Evolutionary conservation across 2,888 invertebrate genomes (phyloP), one percentile per base, ranked within the genome.

Genomic region (Chloroclysta siterata): DNA sequence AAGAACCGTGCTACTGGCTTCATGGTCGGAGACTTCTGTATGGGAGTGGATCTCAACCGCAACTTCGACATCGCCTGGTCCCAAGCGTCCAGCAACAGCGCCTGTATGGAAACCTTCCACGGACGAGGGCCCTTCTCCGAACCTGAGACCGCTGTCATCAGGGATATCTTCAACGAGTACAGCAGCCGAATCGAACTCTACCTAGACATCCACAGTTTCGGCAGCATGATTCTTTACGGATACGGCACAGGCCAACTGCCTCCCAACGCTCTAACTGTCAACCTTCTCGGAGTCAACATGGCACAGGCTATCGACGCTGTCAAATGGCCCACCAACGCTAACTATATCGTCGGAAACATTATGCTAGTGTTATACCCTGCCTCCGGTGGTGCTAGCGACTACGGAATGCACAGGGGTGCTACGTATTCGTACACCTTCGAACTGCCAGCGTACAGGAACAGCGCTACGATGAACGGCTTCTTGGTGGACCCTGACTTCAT

Each of bases 41-140:
- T 76, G 1, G 97, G 97, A 1, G 94, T 94, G 0, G 97, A 97
- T 78, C 94, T 94, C 0, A 97, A 97, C 82, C 90, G 97, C 8
- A 97, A 97, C 84, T 97, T 95, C 75, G 95, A 93, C 59, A 90
- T 93, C 72, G 89, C 94, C 71, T 97, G 96, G 96, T 94, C 94
- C 0, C 80, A 89, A 8, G 80, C 78, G 0, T 87, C 87, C 36
- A 94, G 94, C 72, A 77, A 65, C 52, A 68, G 84, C 46, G 93
- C 85, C 4, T 96, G 96, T 79, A 75, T 80, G 0, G 94, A 95
- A 0, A 94, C 89, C 1, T 96, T 90, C 85, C 94, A 94, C 33
- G 96, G 96, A 0, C 77, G 85, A 0, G 69, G 73, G 0, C 78
- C 95, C 5, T 95, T 95, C 84, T 95, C 96, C 0, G 95, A 96